Percentiles rank a stretch among this genome's conserved stretches.
These are phyloP conservation scores for Holcopasites calliopsidis DNA, from an alignment of 1,140 invertebrate genomes.

Conservation along the genomic window DNA sequence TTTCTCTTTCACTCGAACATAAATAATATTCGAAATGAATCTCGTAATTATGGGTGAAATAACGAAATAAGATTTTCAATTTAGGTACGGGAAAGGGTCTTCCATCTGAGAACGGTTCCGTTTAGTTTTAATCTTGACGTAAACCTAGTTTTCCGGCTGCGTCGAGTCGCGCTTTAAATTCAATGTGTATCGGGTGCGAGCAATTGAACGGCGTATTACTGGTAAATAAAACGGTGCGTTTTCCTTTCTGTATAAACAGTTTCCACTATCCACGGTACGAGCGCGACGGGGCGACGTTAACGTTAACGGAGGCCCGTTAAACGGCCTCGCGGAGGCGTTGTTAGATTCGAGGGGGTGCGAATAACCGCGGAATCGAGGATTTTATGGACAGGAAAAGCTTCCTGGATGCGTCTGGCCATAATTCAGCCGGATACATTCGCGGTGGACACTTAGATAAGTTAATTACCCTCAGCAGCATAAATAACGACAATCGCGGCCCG, in stretches of 20 bases:
- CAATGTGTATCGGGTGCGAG: no score
- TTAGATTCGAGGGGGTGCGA: conserved; percentile 36
- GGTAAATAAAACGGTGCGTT: neutral
- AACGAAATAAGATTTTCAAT: no score
- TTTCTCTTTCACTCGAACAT: no score
- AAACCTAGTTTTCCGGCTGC: no score
- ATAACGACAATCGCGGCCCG: conserved; percentile 43
- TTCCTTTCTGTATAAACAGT: neutral
- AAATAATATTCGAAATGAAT: no score
- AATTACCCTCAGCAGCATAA: conserved; percentile 44
- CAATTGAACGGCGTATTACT: neutral
- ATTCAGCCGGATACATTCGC: conserved; percentile 31
- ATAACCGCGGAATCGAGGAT: conserved; percentile 39
- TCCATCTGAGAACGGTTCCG: no score
- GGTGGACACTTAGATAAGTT: conserved; percentile 47
- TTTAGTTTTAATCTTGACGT: no score
- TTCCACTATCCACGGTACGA: neutral
- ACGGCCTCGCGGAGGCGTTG: neutral
- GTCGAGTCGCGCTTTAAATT: no score
- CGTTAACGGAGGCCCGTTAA: conserved; percentile 7
- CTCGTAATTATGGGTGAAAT: no score
- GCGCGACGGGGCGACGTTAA: neutral
- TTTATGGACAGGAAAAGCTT: conserved; percentile 45
- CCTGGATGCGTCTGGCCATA: conserved; percentile 32
- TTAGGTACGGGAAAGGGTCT: no score